Conservation (phyloP, 2,888 invertebrate species). For the Tenthredo livida region DNA sequence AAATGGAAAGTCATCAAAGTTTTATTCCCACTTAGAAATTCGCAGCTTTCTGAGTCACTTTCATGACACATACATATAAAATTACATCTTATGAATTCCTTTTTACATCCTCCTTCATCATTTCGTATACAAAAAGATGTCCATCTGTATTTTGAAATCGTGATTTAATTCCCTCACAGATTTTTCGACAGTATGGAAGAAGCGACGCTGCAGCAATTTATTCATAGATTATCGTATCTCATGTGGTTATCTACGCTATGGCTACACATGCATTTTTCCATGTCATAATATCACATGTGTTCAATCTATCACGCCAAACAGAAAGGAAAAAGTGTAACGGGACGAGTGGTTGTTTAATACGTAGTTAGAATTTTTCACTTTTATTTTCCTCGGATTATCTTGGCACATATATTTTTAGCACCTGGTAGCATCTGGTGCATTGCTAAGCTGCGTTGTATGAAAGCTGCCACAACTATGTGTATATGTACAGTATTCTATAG, state of each 20-base stretch:
- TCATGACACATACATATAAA: background rate
- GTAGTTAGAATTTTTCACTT: background rate
- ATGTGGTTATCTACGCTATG: background rate
- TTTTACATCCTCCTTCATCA: too few species aligned
- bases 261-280: background rate
- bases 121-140: background rate
- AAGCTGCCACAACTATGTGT: background rate
- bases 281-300: background rate
- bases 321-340: conserved; percentile 6
- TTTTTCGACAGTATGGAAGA: background rate
- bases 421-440: background rate
- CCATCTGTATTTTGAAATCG: background rate
- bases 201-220: background rate
- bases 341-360: conserved; percentile 4
- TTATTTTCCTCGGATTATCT: background rate
- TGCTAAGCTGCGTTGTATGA: background rate
- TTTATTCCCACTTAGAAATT: background rate
- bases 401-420: background rate
- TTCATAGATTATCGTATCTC: conserved; percentile 23
- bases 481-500: background rate
- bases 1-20: background rate
- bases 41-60: background rate
- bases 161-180: background rate
- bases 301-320: background rate
- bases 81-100: background rate